A percentile compares a stretch with the other conserved stretches of the same genome.
phyloP scores from a whole-genome alignment of 2,113 vertebrate genomes.

The Ochotona curzoniae region DNA sequence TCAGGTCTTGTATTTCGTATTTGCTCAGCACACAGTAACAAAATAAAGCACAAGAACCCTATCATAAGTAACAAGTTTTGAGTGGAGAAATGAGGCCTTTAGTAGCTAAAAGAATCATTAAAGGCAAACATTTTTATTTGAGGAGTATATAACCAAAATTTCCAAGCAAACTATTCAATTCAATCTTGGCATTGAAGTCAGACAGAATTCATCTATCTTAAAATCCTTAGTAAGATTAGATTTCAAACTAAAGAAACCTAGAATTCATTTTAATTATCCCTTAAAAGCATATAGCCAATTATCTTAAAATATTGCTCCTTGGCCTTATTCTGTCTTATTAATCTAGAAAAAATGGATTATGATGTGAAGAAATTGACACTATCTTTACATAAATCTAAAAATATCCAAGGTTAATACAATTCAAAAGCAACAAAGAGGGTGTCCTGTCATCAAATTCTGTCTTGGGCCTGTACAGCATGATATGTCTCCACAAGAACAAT shows the following conservation, averaged over 20 bases:
- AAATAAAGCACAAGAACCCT: slow-evolving; percentile 3
- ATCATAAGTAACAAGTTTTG: background rate
- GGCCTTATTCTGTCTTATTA: slow-evolving; percentile 73
- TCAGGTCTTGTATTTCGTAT: background rate
- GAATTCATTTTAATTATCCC: slow-evolving; percentile 63
- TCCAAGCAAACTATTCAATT: slow-evolving; percentile 36
- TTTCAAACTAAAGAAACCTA: slow-evolving; percentile 40
- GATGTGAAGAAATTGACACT: slow-evolving; percentile 65
- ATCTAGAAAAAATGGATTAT: slow-evolving; percentile 51
- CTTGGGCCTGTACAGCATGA: background rate
- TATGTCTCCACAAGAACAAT: background rate
- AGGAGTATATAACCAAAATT: background rate
- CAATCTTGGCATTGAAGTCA: slow-evolving; percentile 34
- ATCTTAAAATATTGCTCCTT: slow-evolving; percentile 67
- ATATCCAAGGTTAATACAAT: slow-evolving; percentile 63
- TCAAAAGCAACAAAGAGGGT: slow-evolving; percentile 55
- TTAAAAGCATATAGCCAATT: slow-evolving; percentile 64
- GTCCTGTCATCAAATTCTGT: slow-evolving; percentile 43
- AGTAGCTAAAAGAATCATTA: background rate
- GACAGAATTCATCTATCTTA: slow-evolving; percentile 31
- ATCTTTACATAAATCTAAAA: slow-evolving; percentile 68
- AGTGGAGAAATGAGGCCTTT: slow-evolving; percentile 1
- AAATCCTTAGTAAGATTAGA: slow-evolving; percentile 37
- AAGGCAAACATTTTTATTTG: slow-evolving; percentile 27
- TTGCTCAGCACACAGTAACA: background rate